Base-by-base conservation (phyloP, 2,888 invertebrate genomes). In the Caenorhabditis sp. region DNA sequence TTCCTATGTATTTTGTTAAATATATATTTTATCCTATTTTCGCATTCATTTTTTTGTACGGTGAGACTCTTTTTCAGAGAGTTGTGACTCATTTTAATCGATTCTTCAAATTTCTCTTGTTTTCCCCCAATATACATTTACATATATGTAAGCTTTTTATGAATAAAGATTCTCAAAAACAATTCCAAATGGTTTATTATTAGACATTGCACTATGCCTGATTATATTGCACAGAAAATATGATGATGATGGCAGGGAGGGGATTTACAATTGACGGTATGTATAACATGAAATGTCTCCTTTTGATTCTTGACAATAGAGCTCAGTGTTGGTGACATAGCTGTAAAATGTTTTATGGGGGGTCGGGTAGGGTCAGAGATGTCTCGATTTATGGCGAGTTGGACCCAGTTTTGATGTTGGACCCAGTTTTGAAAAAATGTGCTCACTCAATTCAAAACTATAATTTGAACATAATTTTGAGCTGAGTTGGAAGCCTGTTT, bases 251-350 rank as follows among this genome's bases (percentile, higher is more conserved):
- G 7, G 36, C 36, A 8, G 53, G n/a, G n/a, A 7, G 31, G 10
- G 54, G 5, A 54, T 50, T 71, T 76, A 85, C 63, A 86, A 66
- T 64, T 86, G 86, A 50, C 86, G 70, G 70, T 86, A 86, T 10
- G 84, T 83, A 64, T 86, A 86, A 74, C 86, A 86, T 26, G 83
- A 83, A 53, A 86, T 84, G 59, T 80, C 78, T 21, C 76, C 79
- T 65, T 83, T 81, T 21, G 84, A 82, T 56, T 86, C 84, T 67
- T 86, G 86, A 74, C 86, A 86, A 72, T 77, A 86, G 27, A 86
- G 71, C 71, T 86, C 86, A 7, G 86, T 86, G 72, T 86, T 86
- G 23, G 86, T 86, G 23, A 86, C 83, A 68, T 86, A 86, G 63
- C 82, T 82, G 78, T 58, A 77, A 72, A 20, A 60, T 26, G 25